Percentiles rank a stretch among this genome's conserved stretches.
phyloP scores from a whole-genome alignment of 1,140 invertebrate genomes.

The Lordiphosa collinella region DNA sequence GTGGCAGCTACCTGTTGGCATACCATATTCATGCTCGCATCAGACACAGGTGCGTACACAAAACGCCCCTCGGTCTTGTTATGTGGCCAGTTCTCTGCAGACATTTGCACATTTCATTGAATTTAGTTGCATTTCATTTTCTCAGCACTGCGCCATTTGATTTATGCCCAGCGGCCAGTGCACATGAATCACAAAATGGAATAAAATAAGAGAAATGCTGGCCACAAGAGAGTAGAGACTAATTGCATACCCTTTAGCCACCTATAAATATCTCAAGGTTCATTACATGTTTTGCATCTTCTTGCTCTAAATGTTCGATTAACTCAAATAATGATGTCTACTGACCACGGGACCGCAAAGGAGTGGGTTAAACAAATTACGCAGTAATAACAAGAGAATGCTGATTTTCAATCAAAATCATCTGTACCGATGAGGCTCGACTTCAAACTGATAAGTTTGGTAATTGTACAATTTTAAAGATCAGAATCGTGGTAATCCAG shows the following conservation, averaged over 20 bases:
- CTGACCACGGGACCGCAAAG: too few relatives aligned
- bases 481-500: too few relatives aligned
- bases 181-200: slow-evolving; percentile 43
- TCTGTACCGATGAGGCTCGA: too few relatives aligned
- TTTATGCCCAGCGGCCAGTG: slow-evolving; percentile 50
- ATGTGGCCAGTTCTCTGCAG: slow-evolving; percentile 31
- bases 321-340: too few relatives aligned
- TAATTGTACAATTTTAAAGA: too few relatives aligned
- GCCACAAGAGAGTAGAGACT: neutral
- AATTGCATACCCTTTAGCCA: slow-evolving; percentile 8
- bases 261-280: neutral
- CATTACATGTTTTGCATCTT: neutral
- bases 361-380: too few relatives aligned
- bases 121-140: slow-evolving; percentile 50
- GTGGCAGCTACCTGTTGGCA: slow-evolving; percentile 57
- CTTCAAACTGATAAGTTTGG: too few relatives aligned
- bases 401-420: too few relatives aligned
- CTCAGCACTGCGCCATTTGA: slow-evolving; percentile 29
- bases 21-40: slow-evolving; percentile 12
- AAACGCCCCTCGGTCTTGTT: slow-evolving; percentile 22
- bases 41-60: slow-evolving; percentile 56
- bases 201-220: slow-evolving; percentile 15
- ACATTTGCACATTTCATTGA: slow-evolving; percentile 65
- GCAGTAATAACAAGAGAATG: too few relatives aligned
- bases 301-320: too few relatives aligned